Conservation (phyloP, 2,113 vertebrate genomes). For the Chaenogobius annularis region DNA sequence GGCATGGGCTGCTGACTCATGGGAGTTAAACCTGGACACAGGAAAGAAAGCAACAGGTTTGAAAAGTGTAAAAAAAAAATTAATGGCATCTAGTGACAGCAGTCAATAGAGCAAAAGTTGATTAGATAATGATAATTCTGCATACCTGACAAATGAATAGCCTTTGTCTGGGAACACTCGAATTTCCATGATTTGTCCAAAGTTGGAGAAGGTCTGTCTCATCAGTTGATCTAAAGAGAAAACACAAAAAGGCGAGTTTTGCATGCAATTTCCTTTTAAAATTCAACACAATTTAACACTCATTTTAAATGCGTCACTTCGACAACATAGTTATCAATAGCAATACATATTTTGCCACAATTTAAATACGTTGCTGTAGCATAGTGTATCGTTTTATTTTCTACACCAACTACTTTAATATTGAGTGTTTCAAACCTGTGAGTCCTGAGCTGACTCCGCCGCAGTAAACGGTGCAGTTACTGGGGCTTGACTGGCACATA, state of each 20-base stretch:
- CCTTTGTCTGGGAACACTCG: constrained; percentile 98
- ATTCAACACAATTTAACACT: neutral
- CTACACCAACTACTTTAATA: neutral
- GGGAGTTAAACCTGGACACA: constrained; percentile 87
- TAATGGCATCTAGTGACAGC: neutral
- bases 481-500: constrained; percentile 94
- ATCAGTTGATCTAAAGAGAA: constrained; percentile 90
- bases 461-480: constrained; percentile 98
- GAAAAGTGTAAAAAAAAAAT: neutral
- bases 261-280: neutral
- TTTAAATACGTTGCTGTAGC: too few species aligned
- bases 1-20: constrained; percentile 95
- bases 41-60: neutral
- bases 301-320: neutral
- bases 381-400: too few species aligned
- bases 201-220: constrained; percentile 97
- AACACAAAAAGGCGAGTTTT: constrained; percentile 5
- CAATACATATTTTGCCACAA: too few species aligned
- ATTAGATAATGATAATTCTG: neutral
- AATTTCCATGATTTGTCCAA: constrained; percentile 98
- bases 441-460: constrained; percentile 93
- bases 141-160: constrained; percentile 94
- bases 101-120: neutral
- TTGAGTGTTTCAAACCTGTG: constrained; percentile 79
- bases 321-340: too few species aligned